These are phyloP conservation scores for Tethya wilhelma DNA, from an alignment of 37 sponge, comb jelly and placozoan genomes.

Conservation along the genomic window DNA sequence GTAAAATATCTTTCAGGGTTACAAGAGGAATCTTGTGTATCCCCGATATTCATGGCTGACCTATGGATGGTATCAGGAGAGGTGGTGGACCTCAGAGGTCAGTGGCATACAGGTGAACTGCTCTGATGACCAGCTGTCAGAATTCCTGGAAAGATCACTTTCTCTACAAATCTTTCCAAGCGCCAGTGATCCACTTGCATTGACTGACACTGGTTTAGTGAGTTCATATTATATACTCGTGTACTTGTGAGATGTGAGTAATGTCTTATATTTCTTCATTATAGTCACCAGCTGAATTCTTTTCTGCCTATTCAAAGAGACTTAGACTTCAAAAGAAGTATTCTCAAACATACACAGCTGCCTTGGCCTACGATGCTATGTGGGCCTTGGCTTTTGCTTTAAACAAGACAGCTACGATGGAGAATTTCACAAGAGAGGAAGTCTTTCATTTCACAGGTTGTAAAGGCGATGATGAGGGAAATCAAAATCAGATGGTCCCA, in stretches of 20 bases:
- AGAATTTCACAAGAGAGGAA: not conserved
- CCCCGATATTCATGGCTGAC: slow-evolving; percentile 40
- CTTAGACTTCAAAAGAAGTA: too few relatives aligned
- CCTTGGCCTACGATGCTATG: slow-evolving; percentile 27
- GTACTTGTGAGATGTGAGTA: not conserved
- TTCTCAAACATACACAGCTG: not conserved
- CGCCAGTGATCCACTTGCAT: not conserved
- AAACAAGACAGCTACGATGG: slow-evolving; percentile 5
- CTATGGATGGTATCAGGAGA: slow-evolving; percentile 11
- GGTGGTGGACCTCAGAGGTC: slow-evolving; percentile 34
- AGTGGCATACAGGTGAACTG: not conserved
- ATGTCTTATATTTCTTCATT: not conserved
- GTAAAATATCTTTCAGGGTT: slow-evolving; percentile 1
- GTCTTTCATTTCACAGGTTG: not conserved
- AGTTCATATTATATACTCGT: not conserved
- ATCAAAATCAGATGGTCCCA: too few relatives aligned
- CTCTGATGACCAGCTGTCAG: slow-evolving; percentile 18
- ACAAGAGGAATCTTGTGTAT: not conserved
- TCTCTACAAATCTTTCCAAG: not conserved
- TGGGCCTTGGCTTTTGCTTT: slow-evolving; percentile 29
- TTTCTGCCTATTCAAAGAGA: not conserved
- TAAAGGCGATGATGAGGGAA: slow-evolving; percentile 1
- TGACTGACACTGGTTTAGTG: not conserved
- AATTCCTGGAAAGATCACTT: not conserved
- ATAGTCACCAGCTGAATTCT: not conserved